Conservation (phyloP, 2,888 invertebrate species). For the Lycophotia porphyrea region DNA sequence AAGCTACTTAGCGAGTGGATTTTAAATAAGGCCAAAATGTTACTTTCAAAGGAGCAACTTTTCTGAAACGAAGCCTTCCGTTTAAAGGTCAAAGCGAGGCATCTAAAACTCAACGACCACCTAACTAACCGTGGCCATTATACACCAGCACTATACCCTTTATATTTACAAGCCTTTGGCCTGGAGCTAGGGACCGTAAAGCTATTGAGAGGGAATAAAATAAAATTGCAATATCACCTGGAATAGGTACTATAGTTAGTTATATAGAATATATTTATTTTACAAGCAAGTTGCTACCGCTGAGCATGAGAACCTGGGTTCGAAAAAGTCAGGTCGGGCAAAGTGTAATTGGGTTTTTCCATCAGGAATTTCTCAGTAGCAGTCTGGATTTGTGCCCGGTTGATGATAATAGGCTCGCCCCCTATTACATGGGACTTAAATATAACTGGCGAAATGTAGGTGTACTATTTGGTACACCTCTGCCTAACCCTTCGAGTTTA, state of each 20-base stretch:
- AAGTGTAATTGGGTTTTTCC: no score
- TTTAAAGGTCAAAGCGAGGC: conserved; percentile 68
- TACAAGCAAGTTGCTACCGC: no score
- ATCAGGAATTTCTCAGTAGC: no score
- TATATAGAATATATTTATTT: background rate
- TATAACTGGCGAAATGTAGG: no score
- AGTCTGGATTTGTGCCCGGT: no score
- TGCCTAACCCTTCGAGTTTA: no score
- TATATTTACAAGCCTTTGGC: conserved; percentile 44
- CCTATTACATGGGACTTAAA: no score
- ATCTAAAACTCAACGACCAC: conserved; percentile 71
- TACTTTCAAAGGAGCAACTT: conserved; percentile 58
- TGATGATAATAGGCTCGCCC: no score
- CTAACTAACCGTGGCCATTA: conserved; percentile 68
- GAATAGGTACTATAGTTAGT: background rate
- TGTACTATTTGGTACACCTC: no score
- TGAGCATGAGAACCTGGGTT: no score
- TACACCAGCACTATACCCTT: conserved; percentile 66
- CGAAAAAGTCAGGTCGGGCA: no score
- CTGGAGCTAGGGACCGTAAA: conserved; percentile 31
- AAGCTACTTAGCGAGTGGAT: conserved; percentile 42
- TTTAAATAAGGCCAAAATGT: conserved; percentile 62
- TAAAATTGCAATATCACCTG: conserved; percentile 41
- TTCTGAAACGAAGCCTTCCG: conserved; percentile 64
- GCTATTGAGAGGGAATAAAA: conserved; percentile 22